phyloP scores from a whole-genome alignment of 2,888 invertebrate genomes.

The Cataglyphis albicans region DNA sequence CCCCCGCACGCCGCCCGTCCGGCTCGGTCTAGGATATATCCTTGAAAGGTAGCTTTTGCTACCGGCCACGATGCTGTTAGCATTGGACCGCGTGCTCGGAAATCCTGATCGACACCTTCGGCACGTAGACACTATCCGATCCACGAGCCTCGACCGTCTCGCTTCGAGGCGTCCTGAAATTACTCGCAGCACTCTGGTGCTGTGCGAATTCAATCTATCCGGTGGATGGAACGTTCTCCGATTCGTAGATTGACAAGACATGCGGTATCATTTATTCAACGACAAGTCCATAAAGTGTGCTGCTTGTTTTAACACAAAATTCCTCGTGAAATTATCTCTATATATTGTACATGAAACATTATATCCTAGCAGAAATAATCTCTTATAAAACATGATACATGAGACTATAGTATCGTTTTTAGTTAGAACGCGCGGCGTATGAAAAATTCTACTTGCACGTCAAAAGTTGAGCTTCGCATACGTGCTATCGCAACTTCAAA shows the following conservation, averaged over 20 bases:
- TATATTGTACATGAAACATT: not conserved
- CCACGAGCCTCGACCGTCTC: slow-evolving; percentile 64
- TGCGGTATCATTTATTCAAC: slow-evolving; percentile 48
- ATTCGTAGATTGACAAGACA: slow-evolving; percentile 27
- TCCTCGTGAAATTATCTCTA: not conserved
- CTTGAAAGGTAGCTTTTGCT: slow-evolving; percentile 75
- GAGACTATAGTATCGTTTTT: not conserved
- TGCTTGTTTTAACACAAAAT: not conserved
- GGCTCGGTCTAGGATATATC: slow-evolving; percentile 66
- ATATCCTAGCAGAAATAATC: not conserved
- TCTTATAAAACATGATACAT: slow-evolving; percentile 10
- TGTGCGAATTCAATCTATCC: slow-evolving; percentile 67
- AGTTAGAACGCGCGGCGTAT: slow-evolving; percentile 7
- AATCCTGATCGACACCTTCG: slow-evolving; percentile 81
- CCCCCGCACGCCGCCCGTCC: slow-evolving; percentile 66
- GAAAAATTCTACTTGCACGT: slow-evolving; percentile 24
- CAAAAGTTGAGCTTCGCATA: slow-evolving; percentile 29
- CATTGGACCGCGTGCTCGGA: slow-evolving; percentile 84
- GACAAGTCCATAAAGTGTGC: not conserved
- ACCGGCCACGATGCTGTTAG: slow-evolving; percentile 80
- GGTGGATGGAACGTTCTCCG: slow-evolving; percentile 25
- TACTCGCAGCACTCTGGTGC: slow-evolving; percentile 38
- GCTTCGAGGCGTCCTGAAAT: slow-evolving; percentile 38
- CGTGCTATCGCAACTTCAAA: slow-evolving; percentile 23
- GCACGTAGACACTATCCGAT: slow-evolving; percentile 77